phyloP scores from a whole-genome alignment of 2,797 vertebrate species.

The Hapalemur alaotrensis region DNA sequence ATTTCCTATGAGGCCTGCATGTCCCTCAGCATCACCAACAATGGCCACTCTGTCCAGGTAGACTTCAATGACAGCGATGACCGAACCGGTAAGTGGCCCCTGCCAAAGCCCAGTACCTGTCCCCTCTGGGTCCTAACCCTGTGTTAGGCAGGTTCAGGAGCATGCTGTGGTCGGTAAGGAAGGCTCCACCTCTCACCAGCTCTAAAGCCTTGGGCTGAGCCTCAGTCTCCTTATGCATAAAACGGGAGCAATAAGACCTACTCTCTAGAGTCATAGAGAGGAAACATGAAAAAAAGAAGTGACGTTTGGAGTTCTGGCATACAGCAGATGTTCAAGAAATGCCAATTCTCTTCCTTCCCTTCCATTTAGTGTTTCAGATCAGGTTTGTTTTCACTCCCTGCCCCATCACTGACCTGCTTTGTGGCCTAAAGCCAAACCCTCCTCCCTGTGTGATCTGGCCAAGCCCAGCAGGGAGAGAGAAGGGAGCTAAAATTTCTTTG shows the following conservation, averaged over 20 bases:
- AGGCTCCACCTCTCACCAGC: not conserved
- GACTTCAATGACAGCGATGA: slow-evolving; percentile 94
- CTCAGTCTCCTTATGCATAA: not conserved
- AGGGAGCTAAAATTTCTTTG: not conserved
- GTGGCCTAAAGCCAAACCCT: not conserved
- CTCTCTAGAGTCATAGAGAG: not conserved
- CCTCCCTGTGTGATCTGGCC: not conserved
- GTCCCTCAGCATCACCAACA: slow-evolving; percentile 94
- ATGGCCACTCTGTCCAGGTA: slow-evolving; percentile 95
- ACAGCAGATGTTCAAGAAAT: not conserved
- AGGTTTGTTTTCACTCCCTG: not conserved
- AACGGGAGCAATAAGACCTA: not conserved
- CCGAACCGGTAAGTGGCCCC: slow-evolving; percentile 88
- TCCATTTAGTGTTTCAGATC: not conserved
- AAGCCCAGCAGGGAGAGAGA: not conserved
- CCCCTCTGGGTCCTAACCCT: not conserved
- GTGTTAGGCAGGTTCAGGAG: not conserved
- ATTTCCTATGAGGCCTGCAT: slow-evolving; percentile 92
- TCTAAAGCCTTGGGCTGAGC: not conserved
- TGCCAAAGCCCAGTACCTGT: not conserved
- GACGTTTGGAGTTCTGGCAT: not conserved
- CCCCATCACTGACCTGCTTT: not conserved
- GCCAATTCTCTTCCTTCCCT: not conserved
- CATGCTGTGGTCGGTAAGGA: not conserved
- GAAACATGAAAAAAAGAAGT: not conserved